phyloP scores from a whole-genome alignment of 2,797 vertebrate species.

The Spinibarbus caldwelli region DNA sequence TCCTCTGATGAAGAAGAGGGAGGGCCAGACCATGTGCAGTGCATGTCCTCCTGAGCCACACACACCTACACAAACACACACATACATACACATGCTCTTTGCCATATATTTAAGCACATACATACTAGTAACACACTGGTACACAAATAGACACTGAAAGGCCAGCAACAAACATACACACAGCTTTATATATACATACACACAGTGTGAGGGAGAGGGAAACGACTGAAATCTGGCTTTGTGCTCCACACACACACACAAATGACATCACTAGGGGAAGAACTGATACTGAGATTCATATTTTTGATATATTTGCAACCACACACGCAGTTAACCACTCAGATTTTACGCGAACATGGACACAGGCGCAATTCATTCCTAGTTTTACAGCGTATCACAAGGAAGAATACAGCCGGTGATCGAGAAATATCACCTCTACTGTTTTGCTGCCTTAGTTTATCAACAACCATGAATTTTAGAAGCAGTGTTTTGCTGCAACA shows the following conservation, averaged over 20 bases:
- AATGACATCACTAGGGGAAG: conserved; percentile 12
- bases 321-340: conserved; percentile 20
- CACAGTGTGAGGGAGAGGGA: conserved; percentile 50
- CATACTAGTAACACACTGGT: conserved; percentile 76
- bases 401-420: conserved; percentile 29
- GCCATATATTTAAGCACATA: conserved; percentile 76
- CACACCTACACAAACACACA: conserved; percentile 41
- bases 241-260: conserved; percentile 28
- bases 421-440: conserved; percentile 13
- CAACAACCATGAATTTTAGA: conserved; percentile 3
- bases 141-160: conserved; percentile 68
- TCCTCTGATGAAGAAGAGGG: conserved; percentile 92
- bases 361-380: conserved; percentile 21
- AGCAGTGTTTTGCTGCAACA: conserved; percentile 22
- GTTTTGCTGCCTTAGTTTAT: conserved; percentile 33
- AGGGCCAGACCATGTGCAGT: conserved; percentile 93
- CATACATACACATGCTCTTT: conserved; percentile 60
- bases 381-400: conserved; percentile 7
- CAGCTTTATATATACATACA: conserved; percentile 41
- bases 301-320: conserved; percentile 49
- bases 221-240: conserved; percentile 38
- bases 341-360: conserved; percentile 25
- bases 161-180: conserved; percentile 58
- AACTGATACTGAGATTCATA: conserved; percentile 36
- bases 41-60: conserved; percentile 92